phyloP scores from a whole-genome alignment of 2,797 vertebrate species.

The Acanthis flammea region DNA sequence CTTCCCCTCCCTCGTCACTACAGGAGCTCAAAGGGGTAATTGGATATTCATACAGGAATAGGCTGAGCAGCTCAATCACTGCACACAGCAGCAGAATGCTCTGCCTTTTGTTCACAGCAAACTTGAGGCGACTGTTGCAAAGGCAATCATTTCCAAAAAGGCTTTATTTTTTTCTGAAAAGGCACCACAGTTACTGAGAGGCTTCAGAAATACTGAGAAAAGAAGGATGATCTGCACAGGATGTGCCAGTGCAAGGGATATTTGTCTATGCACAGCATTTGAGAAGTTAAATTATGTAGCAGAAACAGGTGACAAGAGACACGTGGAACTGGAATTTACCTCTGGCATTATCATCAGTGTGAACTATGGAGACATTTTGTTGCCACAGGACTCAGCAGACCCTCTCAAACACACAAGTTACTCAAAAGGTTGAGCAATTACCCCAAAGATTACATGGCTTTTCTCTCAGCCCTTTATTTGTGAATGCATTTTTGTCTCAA shows the following conservation, averaged over 20 bases:
- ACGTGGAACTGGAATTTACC: not conserved
- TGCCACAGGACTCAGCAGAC: not conserved
- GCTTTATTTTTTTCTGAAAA: not conserved
- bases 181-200: not conserved
- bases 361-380: not conserved
- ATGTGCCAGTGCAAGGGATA: not conserved
- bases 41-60: slow-evolving; percentile 8
- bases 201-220: not conserved
- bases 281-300: not conserved
- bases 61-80: not conserved
- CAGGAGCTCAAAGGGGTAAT: not conserved
- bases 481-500: not conserved
- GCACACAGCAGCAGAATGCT: not conserved
- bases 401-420: not conserved
- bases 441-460: not conserved
- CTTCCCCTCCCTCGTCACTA: not conserved
- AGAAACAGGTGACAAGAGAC: not conserved
- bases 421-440: not conserved
- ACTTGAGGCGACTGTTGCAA: not conserved
- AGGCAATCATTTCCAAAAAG: not conserved
- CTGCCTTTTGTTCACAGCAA: not conserved
- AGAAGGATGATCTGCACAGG: not conserved
- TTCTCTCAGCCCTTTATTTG: not conserved
- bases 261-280: not conserved
- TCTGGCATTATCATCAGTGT: not conserved